phyloP scores from a whole-genome alignment of 2,888 invertebrate genomes.

The Xestia c-nigrum region DNA sequence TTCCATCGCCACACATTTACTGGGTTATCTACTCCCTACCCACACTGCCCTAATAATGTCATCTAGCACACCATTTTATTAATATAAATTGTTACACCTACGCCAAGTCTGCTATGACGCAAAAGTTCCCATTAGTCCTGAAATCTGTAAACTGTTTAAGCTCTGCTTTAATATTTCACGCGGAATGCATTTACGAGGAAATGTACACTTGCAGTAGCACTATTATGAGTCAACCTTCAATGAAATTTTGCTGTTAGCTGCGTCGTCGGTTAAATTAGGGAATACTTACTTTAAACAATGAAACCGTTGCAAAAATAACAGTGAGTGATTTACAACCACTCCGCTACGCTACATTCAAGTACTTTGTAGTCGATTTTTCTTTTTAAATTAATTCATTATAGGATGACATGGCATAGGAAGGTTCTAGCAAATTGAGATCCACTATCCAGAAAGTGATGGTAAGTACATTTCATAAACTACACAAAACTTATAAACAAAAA shows the following conservation, averaged over 20 bases:
- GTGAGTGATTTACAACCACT: slow-evolving; percentile 10
- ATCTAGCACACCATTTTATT: slow-evolving; percentile 52
- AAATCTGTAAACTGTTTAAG: slow-evolving; percentile 38
- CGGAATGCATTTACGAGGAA: slow-evolving; percentile 41
- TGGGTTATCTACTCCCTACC: slow-evolving; percentile 54
- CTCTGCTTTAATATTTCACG: slow-evolving; percentile 13
- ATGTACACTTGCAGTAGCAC: slow-evolving; percentile 15
- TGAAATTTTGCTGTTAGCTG: slow-evolving; percentile 45
- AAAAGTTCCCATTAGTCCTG: slow-evolving; percentile 40
- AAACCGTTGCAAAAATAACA: slow-evolving; percentile 29
- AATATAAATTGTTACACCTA: slow-evolving; percentile 53
- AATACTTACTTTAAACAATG: slow-evolving; percentile 33
- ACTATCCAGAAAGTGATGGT: neutral
- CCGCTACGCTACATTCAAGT: neutral
- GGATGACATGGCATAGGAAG: neutral
- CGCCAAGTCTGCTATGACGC: slow-evolving; percentile 42
- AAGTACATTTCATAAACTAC: neutral
- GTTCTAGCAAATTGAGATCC: neutral
- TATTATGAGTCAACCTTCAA: slow-evolving; percentile 47
- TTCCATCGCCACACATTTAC: slow-evolving; percentile 37
- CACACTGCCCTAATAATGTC: slow-evolving; percentile 59
- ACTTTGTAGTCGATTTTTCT: neutral
- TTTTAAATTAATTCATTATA: neutral
- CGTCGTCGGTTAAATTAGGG: slow-evolving; percentile 36
- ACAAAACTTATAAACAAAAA: neutral